Evolutionary conservation across 1,140 invertebrate species (phyloP), one percentile per base, ranked within the genome.

Genomic region (Notospermus geniculatus): DNA sequence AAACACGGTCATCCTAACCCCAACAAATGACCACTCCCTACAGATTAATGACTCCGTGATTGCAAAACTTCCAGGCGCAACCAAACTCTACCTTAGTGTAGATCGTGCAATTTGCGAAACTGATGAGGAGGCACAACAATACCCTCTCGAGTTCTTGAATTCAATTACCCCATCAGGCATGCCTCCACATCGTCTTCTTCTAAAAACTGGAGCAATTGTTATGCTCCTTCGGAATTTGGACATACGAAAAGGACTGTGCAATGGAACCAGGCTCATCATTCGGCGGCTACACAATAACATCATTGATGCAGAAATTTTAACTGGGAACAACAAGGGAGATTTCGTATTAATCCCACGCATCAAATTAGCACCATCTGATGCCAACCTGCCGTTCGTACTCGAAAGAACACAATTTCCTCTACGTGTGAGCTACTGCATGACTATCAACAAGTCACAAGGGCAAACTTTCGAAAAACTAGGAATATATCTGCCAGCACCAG

Each of bases 401-500:
- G 79, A 80, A 71, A 54, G 84, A 52, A 29, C 81, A 0, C 83
- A 86, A 63, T 85, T 86, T 77, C 81, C 83, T 22, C 39, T 87
- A 0, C 67, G 77, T 59, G 56, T 81, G 1, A 68, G 71, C 2
- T 86, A 84, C 72, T 79, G 83, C 25, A 84, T 85, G 73, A 83
- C 84, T 0, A 83, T 86, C 5, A 86, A 86, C 70, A 86, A 86
- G 73, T 67, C 82, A 4, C 85, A 87, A 74, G 83, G 85, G 11
- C 83, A 85, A 71, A 66, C 77, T 7, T 59, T 79, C 1, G 30
- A 62, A 27, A 29, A 70, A 75, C 23, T 71, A 75, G 65, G 64
- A 13, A 36, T 77, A 17, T 39, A 70, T 58, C 27, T 74, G 19
- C 41, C 9, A 59, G 1, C 59, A 52, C 2, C 62, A 64, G 1